Base-by-base conservation (phyloP, 2,888 invertebrate species). In the Halocaridina rubra region DNA sequence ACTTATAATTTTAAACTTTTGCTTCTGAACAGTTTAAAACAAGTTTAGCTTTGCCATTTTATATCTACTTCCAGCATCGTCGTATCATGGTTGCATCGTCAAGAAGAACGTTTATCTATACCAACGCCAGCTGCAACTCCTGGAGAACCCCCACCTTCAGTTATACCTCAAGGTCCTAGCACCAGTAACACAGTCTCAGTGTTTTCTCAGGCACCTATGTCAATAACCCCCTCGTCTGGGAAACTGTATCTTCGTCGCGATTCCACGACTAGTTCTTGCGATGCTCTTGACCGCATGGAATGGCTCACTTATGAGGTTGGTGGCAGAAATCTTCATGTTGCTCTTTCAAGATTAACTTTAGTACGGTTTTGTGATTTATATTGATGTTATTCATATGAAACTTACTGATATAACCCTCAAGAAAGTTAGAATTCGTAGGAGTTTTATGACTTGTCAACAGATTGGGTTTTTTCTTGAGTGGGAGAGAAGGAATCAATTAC, bases 11-110 rank as follows among this genome's bases (percentile, higher is more conserved):
- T n/a, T n/a, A n/a, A n/a, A n/a, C n/a, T n/a, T n/a, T n/a, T n/a
- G n/a, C n/a, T n/a, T n/a, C n/a, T n/a, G n/a, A n/a, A n/a, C n/a
- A n/a, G n/a, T n/a, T n/a, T n/a, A n/a, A n/a, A n/a, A n/a, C n/a
- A n/a, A n/a, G n/a, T n/a, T n/a, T n/a, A n/a, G n/a, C n/a, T n/a
- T n/a, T n/a, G n/a, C n/a, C n/a, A n/a, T n/a, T n/a, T n/a, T n/a
- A n/a, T n/a, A n/a, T 27, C 64, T 30, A 27, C 3, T 77, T 88
- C n/a, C 89, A 94, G 94, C 75, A 94, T 94, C 90, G 93, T 96
- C 61, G 94, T 94, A 84, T 93, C 93, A 16, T 98, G 97, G 97
- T 90, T 97, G 85, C 92, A 94, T 86, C 92, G 94, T 89, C 96
- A 97, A 89, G 93, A 93, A 87, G 92, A 93, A 76, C 92, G 93